A percentile compares a stretch with the other conserved stretches of the same genome.
These are phyloP conservation scores for Zaprionus ghesquierei DNA, from an alignment of 1,140 invertebrate genomes.

Conservation along the genomic window DNA sequence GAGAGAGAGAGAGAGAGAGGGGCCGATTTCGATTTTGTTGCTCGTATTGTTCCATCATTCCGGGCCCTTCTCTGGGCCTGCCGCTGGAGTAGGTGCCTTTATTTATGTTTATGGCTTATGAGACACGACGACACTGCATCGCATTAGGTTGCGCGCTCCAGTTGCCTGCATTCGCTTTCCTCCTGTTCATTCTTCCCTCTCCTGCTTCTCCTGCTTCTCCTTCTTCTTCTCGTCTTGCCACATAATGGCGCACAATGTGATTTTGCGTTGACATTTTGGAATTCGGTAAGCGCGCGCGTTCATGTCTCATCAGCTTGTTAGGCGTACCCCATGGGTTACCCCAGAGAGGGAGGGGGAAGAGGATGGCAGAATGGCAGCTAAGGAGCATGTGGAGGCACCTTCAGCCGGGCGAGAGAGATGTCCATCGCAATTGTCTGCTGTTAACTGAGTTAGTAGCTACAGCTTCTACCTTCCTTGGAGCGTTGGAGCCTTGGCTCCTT, in stretches of 20 bases:
- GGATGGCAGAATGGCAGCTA: neutral
- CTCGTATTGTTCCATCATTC: neutral
- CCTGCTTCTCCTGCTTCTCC: slow-evolving; percentile 10
- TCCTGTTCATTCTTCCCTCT: too few relatives aligned
- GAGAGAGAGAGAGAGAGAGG: neutral
- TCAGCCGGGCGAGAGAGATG: slow-evolving; percentile 55
- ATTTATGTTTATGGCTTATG: slow-evolving; percentile 80
- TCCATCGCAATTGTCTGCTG: slow-evolving; percentile 71
- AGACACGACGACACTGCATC: slow-evolving; percentile 74
- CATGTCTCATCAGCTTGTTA: slow-evolving; percentile 82
- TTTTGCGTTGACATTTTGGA: slow-evolving; percentile 80
- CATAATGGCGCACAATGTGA: slow-evolving; percentile 82
- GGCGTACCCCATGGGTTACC: slow-evolving; percentile 29
- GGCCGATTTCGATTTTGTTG: neutral
- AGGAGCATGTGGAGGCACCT: neutral
- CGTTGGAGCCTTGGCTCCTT: neutral
- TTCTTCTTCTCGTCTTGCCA: slow-evolving; percentile 37
- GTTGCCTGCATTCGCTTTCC: neutral
- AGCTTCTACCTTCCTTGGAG: slow-evolving; percentile 33
- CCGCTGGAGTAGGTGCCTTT: slow-evolving; percentile 68
- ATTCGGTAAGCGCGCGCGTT: slow-evolving; percentile 81
- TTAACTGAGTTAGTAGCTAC: slow-evolving; percentile 76
- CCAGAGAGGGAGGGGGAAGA: neutral
- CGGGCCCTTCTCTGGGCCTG: neutral
- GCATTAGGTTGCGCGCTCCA: slow-evolving; percentile 52